Base-by-base conservation (phyloP, 2,888 invertebrate genomes). In the Formica aserva region DNA sequence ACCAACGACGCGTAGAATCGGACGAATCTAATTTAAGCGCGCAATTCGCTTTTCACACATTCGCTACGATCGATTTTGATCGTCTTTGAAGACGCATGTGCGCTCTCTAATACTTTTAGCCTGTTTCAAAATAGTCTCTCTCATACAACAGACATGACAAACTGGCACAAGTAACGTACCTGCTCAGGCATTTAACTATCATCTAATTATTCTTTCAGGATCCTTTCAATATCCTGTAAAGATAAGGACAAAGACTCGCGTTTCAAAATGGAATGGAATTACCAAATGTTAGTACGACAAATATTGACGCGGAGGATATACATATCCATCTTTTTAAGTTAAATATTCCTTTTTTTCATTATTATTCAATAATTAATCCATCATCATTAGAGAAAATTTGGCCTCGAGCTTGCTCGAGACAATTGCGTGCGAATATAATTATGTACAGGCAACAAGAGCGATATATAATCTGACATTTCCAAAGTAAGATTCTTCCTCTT, bases 201-300 rank as follows among this genome's bases (percentile, higher is more conserved):
- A 4, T 48, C 15, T 55, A 66, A 66, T 41, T 41, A 57, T 57
- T 9, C 15, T 41, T 55, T 6, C 15, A 41, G 63, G 63, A 63
- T 75, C 15, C 15, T 66, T 29, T 55, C 29, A n/a, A 1, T 15
- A 41, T 38, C 4, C n/a, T 32, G 15, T 11, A n/a, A 67, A 15
- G 5, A 11, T 60, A 38, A n/a, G 29, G 29, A 66, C 15, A 4
- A 66, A 76, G 52, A 41, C 18, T 48, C 8, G 29, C 38, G 11
- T 48, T 48, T 35, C 13, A 63, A 48, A 35, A 52, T 66, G 77
- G 66, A 77, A 66, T 66, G 38, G 48, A 52, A 66, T n/a, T 66
- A 55, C 41, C 66, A 66, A 38, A 77, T 66, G 9, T 66, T 38
- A 26, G 13, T 26, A 35, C 65, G 26, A 22, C 45, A 45, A 75